Conservation (phyloP, 2,113 vertebrate genomes). For the Penelope pileata region DNA sequence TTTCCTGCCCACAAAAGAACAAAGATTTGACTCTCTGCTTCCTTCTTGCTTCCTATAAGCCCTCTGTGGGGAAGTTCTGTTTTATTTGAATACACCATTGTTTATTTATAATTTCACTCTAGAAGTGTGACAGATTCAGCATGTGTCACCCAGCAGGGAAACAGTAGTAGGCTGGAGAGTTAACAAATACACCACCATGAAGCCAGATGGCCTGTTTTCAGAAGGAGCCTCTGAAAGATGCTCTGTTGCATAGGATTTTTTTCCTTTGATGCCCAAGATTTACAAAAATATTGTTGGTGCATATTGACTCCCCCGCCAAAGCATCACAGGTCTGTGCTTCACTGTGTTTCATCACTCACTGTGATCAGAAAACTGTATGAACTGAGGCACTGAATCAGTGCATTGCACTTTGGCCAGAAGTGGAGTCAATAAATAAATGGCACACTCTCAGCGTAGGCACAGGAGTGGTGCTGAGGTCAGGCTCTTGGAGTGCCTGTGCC, state of each 20-base stretch:
- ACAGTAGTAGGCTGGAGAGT: constrained; percentile 33
- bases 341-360: background rate
- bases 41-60: background rate
- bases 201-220: constrained; percentile 51
- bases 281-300: background rate
- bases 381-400: background rate
- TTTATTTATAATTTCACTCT: constrained; percentile 66
- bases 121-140: constrained; percentile 54
- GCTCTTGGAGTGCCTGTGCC: background rate
- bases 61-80: background rate
- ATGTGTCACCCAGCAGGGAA: constrained; percentile 49
- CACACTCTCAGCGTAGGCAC: background rate
- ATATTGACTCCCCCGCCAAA: background rate
- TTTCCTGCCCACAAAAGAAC: background rate
- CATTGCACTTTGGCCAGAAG: background rate
- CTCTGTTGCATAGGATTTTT: constrained; percentile 4
- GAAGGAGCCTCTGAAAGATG: constrained; percentile 36
- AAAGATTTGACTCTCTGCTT: background rate
- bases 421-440: background rate
- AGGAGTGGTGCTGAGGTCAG: background rate
- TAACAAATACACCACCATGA: constrained; percentile 29
- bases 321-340: fast-evolving
- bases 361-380: background rate
- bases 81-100: constrained; percentile 55
- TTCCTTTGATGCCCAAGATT: constrained; percentile 9